phyloP scores from a whole-genome alignment of 2,797 vertebrate genomes.

The Fringilla coelebs region DNA sequence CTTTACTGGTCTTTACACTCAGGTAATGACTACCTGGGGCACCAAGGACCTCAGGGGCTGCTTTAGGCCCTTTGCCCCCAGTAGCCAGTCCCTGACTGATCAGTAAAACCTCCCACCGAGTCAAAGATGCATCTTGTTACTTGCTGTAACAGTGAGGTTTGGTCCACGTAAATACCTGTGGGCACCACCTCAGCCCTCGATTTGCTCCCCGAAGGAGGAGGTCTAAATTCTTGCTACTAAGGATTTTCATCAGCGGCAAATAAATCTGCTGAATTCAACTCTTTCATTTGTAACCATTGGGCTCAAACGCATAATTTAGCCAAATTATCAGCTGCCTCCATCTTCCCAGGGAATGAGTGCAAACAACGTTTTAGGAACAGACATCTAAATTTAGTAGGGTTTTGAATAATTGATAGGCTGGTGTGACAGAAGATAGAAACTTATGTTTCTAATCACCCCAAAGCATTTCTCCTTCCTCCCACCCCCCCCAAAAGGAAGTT shows the following conservation, averaged over 20 bases:
- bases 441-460: slow-evolving; percentile 72
- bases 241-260: background rate
- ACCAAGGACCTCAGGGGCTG: slow-evolving; percentile 18
- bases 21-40: slow-evolving; percentile 51
- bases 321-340: slow-evolving; percentile 35
- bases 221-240: background rate
- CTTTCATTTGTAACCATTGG: slow-evolving; percentile 35
- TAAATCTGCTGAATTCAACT: slow-evolving; percentile 30
- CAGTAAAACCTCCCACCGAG: slow-evolving; percentile 44
- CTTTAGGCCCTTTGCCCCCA: slow-evolving; percentile 21
- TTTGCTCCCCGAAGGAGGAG: slow-evolving; percentile 16
- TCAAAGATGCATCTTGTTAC: slow-evolving; percentile 38
- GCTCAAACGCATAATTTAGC: slow-evolving; percentile 51
- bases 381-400: slow-evolving; percentile 59
- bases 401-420: slow-evolving; percentile 60
- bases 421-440: slow-evolving; percentile 58
- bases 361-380: slow-evolving; percentile 68
- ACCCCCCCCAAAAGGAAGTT: slow-evolving; percentile 22
- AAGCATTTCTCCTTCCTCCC: slow-evolving; percentile 42
- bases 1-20: slow-evolving; percentile 47
- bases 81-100: slow-evolving; percentile 35
- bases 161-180: slow-evolving; percentile 53
- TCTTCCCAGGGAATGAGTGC: slow-evolving; percentile 35
- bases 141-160: slow-evolving; percentile 33
- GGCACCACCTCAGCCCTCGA: background rate